Conservation (phyloP, 2,888 invertebrate species). For the Busseola fusca region DNA sequence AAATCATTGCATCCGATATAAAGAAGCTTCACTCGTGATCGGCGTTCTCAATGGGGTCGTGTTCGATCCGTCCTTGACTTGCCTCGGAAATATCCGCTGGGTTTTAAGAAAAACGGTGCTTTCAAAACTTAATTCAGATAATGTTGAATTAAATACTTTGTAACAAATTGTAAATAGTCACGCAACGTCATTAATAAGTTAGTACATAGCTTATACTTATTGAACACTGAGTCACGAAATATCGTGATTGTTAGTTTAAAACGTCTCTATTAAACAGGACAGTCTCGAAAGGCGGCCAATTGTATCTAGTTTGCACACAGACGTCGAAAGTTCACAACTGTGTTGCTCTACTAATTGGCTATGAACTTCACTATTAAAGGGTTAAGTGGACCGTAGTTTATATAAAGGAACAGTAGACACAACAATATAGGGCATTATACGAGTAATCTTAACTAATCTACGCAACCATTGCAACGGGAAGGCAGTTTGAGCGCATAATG, state of each 20-base stretch:
- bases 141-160: conserved; percentile 52
- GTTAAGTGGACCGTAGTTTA: conserved; percentile 81
- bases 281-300: conserved; percentile 75
- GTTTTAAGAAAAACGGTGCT: conserved; percentile 52
- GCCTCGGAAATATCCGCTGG: conserved; percentile 57
- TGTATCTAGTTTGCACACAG: conserved; percentile 77
- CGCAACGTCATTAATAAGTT: conserved; percentile 61
- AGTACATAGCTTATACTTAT: conserved; percentile 51
- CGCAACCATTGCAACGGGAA: conserved; percentile 55
- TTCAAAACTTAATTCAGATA: conserved; percentile 54
- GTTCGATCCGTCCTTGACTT: conserved; percentile 71
- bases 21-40: conserved; percentile 62
- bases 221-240: conserved; percentile 65
- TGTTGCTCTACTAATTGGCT: conserved; percentile 83
- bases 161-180: conserved; percentile 56
- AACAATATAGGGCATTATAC: conserved; percentile 66
- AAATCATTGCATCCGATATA: conserved; percentile 40
- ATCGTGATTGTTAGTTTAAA: conserved; percentile 72
- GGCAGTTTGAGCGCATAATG: conserved; percentile 47
- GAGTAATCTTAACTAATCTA: conserved; percentile 64
- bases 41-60: conserved; percentile 62
- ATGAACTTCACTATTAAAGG: conserved; percentile 80
- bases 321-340: conserved; percentile 81
- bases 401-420: conserved; percentile 69
- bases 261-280: conserved; percentile 72